These are phyloP conservation scores for Heterotilapia buettikoferi DNA, from an alignment of 2,113 vertebrate genomes.

Conservation along the genomic window DNA sequence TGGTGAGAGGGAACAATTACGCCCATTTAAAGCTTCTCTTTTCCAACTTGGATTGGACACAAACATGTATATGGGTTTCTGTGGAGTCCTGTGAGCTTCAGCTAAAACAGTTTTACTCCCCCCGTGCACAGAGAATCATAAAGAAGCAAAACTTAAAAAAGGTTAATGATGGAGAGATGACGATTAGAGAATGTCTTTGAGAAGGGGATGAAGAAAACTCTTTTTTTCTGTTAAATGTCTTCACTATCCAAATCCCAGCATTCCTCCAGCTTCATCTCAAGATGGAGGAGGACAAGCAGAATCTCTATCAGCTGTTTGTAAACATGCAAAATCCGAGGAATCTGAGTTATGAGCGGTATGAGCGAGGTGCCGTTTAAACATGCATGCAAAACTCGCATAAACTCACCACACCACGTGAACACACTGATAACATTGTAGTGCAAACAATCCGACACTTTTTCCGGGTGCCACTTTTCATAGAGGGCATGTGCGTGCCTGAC, in stretches of 20 bases:
- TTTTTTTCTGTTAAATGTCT: not conserved
- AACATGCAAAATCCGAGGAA: conserved; percentile 36
- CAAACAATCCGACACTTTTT: conserved; percentile 15
- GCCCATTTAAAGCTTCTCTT: not conserved
- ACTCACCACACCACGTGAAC: not conserved
- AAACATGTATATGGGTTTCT: not conserved
- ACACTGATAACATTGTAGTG: conserved; percentile 25
- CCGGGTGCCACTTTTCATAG: conserved; percentile 15
- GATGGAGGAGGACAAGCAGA: not conserved
- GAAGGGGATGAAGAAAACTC: not conserved
- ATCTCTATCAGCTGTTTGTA: conserved; percentile 29
- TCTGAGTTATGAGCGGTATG: conserved; percentile 47
- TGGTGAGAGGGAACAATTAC: not conserved
- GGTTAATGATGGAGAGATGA: not conserved
- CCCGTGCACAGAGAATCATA: not conserved
- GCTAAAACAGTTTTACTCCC: not conserved
- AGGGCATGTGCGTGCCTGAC: conserved; percentile 35
- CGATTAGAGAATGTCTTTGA: not conserved
- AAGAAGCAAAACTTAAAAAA: not conserved
- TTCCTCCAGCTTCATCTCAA: conserved; percentile 8
- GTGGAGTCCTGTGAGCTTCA: not conserved
- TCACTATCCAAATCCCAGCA: not conserved
- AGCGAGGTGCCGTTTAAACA: conserved; percentile 42
- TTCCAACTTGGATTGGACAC: not conserved
- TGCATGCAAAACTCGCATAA: not conserved